Conservation (phyloP, 2,888 invertebrate species). For the Drosophila buzzatii region DNA sequence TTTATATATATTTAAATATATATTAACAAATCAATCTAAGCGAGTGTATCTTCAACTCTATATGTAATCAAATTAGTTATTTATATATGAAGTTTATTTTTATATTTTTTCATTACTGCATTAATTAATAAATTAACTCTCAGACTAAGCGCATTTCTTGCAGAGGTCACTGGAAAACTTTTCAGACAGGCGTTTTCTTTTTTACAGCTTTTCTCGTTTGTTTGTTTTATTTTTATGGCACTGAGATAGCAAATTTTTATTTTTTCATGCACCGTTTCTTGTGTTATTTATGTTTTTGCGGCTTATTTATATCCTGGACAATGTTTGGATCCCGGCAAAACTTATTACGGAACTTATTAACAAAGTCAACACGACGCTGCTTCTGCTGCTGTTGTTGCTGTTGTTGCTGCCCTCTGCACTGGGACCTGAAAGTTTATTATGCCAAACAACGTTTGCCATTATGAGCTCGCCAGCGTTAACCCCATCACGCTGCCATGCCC, state of each 20-base stretch:
- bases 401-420: conserved; percentile 40
- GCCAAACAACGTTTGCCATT: conserved; percentile 71
- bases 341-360: conserved; percentile 80
- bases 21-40: too few species aligned
- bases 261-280: conserved; percentile 39
- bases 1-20: too few species aligned
- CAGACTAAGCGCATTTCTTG: not conserved
- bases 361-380: conserved; percentile 75
- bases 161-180: conserved; percentile 1
- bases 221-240: conserved; percentile 6
- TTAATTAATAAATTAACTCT: conserved; percentile 3
- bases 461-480: conserved; percentile 22
- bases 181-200: not conserved
- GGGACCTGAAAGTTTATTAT: conserved; percentile 69
- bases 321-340: conserved; percentile 51
- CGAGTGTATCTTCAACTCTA: too few species aligned
- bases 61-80: not conserved
- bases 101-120: not conserved
- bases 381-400: conserved; percentile 10
- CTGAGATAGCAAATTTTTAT: conserved; percentile 13
- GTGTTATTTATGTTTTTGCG: conserved; percentile 67
- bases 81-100: too few species aligned
- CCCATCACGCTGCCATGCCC: conserved; percentile 10
- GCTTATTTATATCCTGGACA: conserved; percentile 50
- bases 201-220: not conserved